Evolutionary conservation across 2,888 invertebrate species (phyloP), one percentile per base, ranked within the genome.

Genomic region (Agrenia bidenticulata): DNA sequence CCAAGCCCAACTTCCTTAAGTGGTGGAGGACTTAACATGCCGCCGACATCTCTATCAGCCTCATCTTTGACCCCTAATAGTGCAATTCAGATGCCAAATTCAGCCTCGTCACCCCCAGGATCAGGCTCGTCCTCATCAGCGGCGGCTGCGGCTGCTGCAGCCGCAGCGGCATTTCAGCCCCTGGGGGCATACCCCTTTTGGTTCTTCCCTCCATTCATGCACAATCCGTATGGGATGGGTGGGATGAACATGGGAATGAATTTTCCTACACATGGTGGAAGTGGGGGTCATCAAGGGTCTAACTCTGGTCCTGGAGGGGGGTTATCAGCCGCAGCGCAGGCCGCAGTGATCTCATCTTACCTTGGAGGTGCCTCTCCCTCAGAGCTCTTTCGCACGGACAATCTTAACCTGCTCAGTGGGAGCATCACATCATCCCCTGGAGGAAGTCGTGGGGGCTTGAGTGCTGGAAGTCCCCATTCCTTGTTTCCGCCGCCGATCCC

Each of bases 181-280:
- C 70, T 73, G 49, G 69, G 69, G 56, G 67, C 73, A 23, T 75
- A 76, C 65, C 76, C 76, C 1, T 65, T 76, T 19, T 76, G 76
- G 76, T 75, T 76, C 53, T 76, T 76, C 59, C 76, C 76, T 27
- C 76, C 75, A 5, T 76, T 76, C 63, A 64, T 76, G 21, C 75
- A 75, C 24, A 76, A 74, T 70, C 76, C 76, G 1, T 76, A 76
- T 61, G 69, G 67, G 26, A 70, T 68, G 49, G 61, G 64, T 61
- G 57, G 62, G 63, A 74, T 73, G 73, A 72, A 68, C 50, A 75
- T 73, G 73, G 70, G 68, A 56, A 66, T 75, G 53, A 67, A 67
- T 21, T 69, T 71, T 58, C 73, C 70, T 45, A 57, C 63, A 21
- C 53, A 45, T 9, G 60, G 59, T 17, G 61, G 58, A 13, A 24